Evolutionary conservation across 2,113 vertebrate genomes (phyloP).

Genomic region (Xerus inauris): DNA sequence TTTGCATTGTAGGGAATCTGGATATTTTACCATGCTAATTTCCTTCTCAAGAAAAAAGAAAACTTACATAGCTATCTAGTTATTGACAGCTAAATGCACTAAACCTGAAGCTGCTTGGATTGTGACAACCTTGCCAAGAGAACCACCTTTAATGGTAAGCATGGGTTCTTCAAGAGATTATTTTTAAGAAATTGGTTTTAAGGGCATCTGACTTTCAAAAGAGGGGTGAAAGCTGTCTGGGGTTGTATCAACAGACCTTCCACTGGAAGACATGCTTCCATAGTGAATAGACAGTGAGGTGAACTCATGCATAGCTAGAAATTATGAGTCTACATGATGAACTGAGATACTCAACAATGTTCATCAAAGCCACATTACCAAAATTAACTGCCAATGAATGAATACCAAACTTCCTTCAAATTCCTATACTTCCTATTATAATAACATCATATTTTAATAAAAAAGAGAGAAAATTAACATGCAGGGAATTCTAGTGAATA

Average conservation of each 20-base stretch:
- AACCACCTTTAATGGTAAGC: not conserved
- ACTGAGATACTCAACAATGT: not conserved
- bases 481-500: not conserved
- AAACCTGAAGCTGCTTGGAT: not conserved
- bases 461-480: not conserved
- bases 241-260: not conserved
- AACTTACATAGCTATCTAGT: not conserved
- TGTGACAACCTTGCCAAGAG: not conserved
- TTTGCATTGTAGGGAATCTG: slow-evolving; percentile 2
- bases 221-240: not conserved
- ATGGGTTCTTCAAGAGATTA: not conserved
- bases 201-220: slow-evolving; percentile 17
- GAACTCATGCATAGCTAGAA: not conserved
- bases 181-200: not conserved
- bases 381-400: not conserved
- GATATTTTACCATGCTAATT: slow-evolving; percentile 36
- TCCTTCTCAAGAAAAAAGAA: slow-evolving; percentile 9
- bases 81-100: not conserved
- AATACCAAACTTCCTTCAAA: not conserved
- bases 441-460: slow-evolving; percentile 9
- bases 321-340: not conserved
- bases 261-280: not conserved
- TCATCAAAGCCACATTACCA: not conserved
- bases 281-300: not conserved
- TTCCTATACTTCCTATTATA: not conserved